Conservation (phyloP, 2,113 vertebrate species). For the Sturnira hondurensis region DNA sequence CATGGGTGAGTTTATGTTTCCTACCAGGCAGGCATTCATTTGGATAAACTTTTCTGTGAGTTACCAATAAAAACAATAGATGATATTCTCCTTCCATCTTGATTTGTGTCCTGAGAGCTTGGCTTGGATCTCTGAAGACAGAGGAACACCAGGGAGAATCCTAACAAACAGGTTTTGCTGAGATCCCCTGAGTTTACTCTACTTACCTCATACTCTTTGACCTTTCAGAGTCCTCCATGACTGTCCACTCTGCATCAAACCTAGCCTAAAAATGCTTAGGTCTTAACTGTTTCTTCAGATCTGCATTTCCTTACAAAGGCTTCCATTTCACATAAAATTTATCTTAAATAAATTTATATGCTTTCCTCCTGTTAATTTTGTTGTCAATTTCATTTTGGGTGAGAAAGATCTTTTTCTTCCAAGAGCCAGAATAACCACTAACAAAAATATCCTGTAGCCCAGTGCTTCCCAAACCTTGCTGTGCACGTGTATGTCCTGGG, state of each 20-base stretch:
- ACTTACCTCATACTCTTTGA: background rate
- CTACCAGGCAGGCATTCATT: background rate
- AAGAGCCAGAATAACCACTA: background rate
- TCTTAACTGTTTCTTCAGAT: background rate
- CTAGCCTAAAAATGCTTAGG: background rate
- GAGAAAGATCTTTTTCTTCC: background rate
- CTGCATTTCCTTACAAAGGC: background rate
- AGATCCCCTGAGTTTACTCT: background rate
- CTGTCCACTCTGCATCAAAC: background rate
- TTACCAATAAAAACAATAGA: background rate
- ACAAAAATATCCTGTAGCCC: background rate
- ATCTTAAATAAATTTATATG: background rate
- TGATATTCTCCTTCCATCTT: background rate
- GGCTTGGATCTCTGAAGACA: background rate
- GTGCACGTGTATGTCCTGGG: background rate
- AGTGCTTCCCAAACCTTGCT: background rate
- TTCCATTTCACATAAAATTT: background rate
- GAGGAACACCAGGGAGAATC: background rate
- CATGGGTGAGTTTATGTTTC: background rate
- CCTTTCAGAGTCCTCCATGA: background rate
- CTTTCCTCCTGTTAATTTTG: background rate
- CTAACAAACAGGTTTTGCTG: no score
- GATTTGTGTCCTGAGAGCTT: background rate
- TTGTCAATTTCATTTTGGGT: background rate
- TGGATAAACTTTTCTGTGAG: background rate